Evolutionary conservation across 64 coral and sea anemone species (phyloP), one percentile per base, ranked within the genome.

Genomic region (Montipora sp.): DNA sequence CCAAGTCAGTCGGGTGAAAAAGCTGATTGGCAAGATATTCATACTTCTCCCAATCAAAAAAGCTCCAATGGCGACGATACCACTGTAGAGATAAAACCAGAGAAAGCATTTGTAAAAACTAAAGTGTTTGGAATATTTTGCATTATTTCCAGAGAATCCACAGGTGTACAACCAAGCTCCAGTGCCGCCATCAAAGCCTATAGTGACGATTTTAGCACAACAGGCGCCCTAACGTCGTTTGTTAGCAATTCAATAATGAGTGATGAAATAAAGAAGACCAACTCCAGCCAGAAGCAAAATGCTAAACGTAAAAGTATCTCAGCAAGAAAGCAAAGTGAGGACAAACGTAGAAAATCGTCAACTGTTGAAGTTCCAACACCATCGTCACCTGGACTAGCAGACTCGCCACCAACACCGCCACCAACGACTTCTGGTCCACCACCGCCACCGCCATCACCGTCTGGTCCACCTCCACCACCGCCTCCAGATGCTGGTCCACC

Each of bases 1-100:
- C 82, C 82, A 85, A 85, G 59, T 48, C 82, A 85, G 16, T 85
- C 82, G 5, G 82, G 82, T 21, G 82, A 71, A 45, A 85, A 71
- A 49, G 82, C 82, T 23, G 12, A 46, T 63, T 85, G 82, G 82
- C 67, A 48, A 71, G 82, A 85, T 20, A 47, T 85, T 5, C 8
- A 5, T 85, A 43, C 7, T 13, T 69, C 21, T 19, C 6, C 4
- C 46, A 71, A 50, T 8, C 8, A 48, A 66, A 3, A 70, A 18
- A 16, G 27, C 27, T 18, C 24, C 19, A 57, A 68, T 47, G 59
- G 47, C 15, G 20, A 51, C 44, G 44, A 23, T 21, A 85, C n/a
- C 20, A 8, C 65, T 15, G 43, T 85, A 23, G 63, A 85, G 68
- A 49, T 85, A 2, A 85, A 5, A 9, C 16, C 67, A 22, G 3